Percentiles rank a stretch among this genome's conserved stretches.
Conservation (phyloP, 2,113 vertebrate species). For the Gambusia holbrooki region DNA sequence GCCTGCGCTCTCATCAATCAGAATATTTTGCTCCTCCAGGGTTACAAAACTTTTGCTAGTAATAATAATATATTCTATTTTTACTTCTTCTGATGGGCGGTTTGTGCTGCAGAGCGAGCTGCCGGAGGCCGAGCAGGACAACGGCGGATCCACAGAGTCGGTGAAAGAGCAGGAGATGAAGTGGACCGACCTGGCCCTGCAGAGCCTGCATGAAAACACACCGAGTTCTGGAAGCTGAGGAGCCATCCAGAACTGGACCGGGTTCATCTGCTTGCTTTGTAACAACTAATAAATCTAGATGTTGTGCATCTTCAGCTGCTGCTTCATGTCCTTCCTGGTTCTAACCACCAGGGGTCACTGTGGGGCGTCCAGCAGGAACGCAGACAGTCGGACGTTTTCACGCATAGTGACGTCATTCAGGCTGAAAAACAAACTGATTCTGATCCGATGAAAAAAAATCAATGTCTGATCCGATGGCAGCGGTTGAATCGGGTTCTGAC, state of each 20-base stretch:
- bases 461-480: too few species aligned
- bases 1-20: too few species aligned
- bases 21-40: too few species aligned
- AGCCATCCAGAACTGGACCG: constrained; percentile 1
- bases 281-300: neutral
- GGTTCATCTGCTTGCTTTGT: neutral
- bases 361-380: too few species aligned
- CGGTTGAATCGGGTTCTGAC: too few species aligned
- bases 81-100: too few species aligned
- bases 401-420: too few species aligned
- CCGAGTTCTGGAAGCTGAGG: constrained; percentile 83
- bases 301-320: neutral
- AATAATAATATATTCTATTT: too few species aligned
- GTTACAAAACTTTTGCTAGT: too few species aligned
- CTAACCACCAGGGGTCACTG: constrained; percentile 5
- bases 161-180: constrained; percentile 99
- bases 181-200: constrained; percentile 95
- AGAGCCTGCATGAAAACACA: constrained; percentile 94
- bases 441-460: too few species aligned
- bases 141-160: constrained; percentile 94
- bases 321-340: neutral
- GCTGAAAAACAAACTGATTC: too few species aligned
- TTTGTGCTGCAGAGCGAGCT: constrained; percentile 86
- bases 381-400: too few species aligned
- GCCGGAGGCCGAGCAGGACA: constrained; percentile 98